Evolutionary conservation across 2,113 vertebrate species (phyloP).

Genomic region (Dasyornis broadbenti): DNA sequence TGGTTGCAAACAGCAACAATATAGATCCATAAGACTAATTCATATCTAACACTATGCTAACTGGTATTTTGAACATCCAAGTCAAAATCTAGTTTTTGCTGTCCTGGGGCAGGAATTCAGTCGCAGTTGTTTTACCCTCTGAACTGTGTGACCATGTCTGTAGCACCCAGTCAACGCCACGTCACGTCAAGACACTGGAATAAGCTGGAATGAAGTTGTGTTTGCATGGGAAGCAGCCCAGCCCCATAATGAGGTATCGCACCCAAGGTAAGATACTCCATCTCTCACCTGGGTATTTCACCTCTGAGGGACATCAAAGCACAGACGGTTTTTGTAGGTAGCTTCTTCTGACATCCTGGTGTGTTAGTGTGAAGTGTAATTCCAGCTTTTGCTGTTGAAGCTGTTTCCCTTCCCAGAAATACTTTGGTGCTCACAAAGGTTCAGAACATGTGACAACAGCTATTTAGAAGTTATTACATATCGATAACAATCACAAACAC

Average conservation of each 20-base stretch:
- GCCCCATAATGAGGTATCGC: fast-evolving
- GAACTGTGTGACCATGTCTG: neutral
- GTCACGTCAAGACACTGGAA: neutral
- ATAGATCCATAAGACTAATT: neutral
- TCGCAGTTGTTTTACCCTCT: neutral
- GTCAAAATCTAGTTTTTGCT: neutral
- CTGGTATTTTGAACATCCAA: neutral
- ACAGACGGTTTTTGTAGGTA: neutral
- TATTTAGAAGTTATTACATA: neutral
- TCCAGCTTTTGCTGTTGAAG: neutral
- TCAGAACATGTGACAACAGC: neutral
- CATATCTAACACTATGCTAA: neutral
- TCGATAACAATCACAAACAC: neutral
- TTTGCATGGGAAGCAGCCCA: neutral
- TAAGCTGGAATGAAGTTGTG: neutral
- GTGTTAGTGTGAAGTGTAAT: neutral
- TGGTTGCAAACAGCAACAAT: neutral
- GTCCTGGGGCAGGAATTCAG: neutral
- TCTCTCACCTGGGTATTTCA: neutral
- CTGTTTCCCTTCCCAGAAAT: neutral
- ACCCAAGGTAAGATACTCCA: neutral
- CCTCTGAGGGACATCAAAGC: fast-evolving
- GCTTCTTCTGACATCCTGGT: neutral
- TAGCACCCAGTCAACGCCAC: neutral
- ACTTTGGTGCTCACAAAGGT: neutral